Evolutionary conservation across 2,113 vertebrate species (phyloP), one percentile per base, ranked within the genome.

Genomic region (Coryphaenoides rupestris): DNA sequence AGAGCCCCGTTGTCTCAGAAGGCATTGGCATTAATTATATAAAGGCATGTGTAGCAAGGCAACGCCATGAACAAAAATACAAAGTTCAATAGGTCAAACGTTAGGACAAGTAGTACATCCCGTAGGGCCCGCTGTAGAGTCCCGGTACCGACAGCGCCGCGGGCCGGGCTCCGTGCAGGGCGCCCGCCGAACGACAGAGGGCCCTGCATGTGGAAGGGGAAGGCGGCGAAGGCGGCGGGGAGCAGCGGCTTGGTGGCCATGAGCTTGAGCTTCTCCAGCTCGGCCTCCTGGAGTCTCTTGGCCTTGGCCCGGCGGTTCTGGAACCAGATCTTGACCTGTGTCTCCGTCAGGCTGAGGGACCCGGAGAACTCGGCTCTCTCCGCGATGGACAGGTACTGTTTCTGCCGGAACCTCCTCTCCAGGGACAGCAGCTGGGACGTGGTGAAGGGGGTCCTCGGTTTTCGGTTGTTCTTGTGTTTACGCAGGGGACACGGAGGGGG

Each of bases 241-340:
- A 88, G 61, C 55, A 86, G 66, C 2, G 89, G 88, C 66, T 90
- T 88, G n/a, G 84, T 77, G 1, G 86, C 77, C 47, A n/a, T n/a
- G n/a, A 89, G 80, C 73, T 88, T 87, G 16, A 88, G 69, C 73
- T 85, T 89, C 60, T 90, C 89, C 65, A 89, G 65, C 68, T 88
- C 87, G 19, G 89, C 87, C 65, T 90, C 87, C 64, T 89, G 88
- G 0, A 91, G 79, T 70, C 89, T 73, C 69, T 89, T 89, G 40
- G 88, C 87, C 47, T 91, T 90, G 10, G 88, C 89, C 40, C 89
- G 74, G 60, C 88, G 78, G 84, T 90, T 91, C 66, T 91, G 88
- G 49, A 91, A 91, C 89, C 89, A 90, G 16, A 90, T 89, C 73
- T 90, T 89, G 55, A 89, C 89, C 73, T 90, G 88, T 15, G 88